A percentile compares a stretch with the other conserved stretches of the same genome.
These are phyloP conservation scores for Apodemus speciosus DNA, from an alignment of 2,113 vertebrate genomes.

Conservation along the genomic window DNA sequence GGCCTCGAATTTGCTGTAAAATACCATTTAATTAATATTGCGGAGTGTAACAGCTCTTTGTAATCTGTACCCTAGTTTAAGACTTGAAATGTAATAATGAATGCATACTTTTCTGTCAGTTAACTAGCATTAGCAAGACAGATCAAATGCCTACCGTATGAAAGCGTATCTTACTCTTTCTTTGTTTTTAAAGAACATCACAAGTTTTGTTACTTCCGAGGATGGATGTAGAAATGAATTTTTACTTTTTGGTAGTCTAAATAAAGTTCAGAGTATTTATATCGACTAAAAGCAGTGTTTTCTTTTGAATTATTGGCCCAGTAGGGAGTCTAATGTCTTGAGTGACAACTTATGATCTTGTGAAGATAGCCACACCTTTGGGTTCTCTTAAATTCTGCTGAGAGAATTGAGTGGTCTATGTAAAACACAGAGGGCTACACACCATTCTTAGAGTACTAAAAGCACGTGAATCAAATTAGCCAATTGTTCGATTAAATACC, in stretches of 20 bases:
- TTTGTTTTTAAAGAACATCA: not conserved
- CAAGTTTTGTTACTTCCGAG: conserved; percentile 29
- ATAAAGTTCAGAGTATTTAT: not conserved
- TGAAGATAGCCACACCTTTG: not conserved
- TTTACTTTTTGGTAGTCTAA: not conserved
- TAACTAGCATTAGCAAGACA: conserved; percentile 48
- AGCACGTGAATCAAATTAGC: not conserved
- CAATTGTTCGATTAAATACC: not conserved
- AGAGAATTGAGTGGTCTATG: not conserved
- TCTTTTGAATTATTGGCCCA: not conserved
- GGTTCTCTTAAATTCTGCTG: not conserved
- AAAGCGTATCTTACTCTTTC: conserved; percentile 10
- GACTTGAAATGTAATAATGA: conserved; percentile 41
- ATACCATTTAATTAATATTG: not conserved
- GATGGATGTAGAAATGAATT: not conserved
- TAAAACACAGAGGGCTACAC: not conserved
- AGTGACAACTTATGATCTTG: not conserved
- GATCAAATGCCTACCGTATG: not conserved
- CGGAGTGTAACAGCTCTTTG: not conserved
- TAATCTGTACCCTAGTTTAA: conserved; percentile 1
- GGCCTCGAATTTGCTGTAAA: conserved; percentile 51
- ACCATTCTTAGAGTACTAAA: not conserved
- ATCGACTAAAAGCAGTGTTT: not conserved
- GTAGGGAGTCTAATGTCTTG: not conserved
- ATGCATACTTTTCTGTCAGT: not conserved